Conservation (phyloP, 2,888 invertebrate genomes). For the Acleris holmiana region DNA sequence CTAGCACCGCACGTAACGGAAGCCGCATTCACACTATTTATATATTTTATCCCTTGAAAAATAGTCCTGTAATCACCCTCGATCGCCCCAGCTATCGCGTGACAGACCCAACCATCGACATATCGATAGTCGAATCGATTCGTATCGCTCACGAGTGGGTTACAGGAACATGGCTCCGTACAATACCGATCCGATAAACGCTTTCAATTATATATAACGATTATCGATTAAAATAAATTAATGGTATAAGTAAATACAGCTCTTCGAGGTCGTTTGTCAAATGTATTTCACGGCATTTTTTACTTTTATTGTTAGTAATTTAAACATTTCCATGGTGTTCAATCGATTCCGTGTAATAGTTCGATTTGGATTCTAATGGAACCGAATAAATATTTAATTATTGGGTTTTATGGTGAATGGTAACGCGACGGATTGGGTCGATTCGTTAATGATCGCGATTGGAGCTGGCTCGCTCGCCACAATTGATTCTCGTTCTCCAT, state of each 20-base stretch:
- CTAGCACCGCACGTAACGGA: slow-evolving; percentile 11
- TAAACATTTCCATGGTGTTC: slow-evolving; percentile 71
- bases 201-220: slow-evolving; percentile 68
- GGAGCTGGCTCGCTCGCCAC: slow-evolving; percentile 48
- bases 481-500: slow-evolving; percentile 21
- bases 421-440: slow-evolving; percentile 71
- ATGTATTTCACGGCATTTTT: slow-evolving; percentile 73
- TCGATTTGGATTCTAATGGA: slow-evolving; percentile 70
- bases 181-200: slow-evolving; percentile 55
- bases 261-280: slow-evolving; percentile 65
- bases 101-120: slow-evolving; percentile 59
- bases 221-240: slow-evolving; percentile 71
- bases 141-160: slow-evolving; percentile 61
- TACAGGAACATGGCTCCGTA: slow-evolving; percentile 54
- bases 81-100: slow-evolving; percentile 58
- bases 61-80: slow-evolving; percentile 41
- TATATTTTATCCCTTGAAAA: slow-evolving; percentile 36
- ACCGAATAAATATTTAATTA: slow-evolving; percentile 82
- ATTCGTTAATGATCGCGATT: slow-evolving; percentile 73
- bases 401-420: slow-evolving; percentile 75
- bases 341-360: slow-evolving; percentile 75
- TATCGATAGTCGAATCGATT: slow-evolving; percentile 69
- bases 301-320: slow-evolving; percentile 63
- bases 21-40: slow-evolving; percentile 6
- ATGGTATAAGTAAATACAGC: slow-evolving; percentile 65